These are phyloP conservation scores for Pempheris klunzingeri DNA, from an alignment of 2,797 vertebrate species.

Conservation along the genomic window DNA sequence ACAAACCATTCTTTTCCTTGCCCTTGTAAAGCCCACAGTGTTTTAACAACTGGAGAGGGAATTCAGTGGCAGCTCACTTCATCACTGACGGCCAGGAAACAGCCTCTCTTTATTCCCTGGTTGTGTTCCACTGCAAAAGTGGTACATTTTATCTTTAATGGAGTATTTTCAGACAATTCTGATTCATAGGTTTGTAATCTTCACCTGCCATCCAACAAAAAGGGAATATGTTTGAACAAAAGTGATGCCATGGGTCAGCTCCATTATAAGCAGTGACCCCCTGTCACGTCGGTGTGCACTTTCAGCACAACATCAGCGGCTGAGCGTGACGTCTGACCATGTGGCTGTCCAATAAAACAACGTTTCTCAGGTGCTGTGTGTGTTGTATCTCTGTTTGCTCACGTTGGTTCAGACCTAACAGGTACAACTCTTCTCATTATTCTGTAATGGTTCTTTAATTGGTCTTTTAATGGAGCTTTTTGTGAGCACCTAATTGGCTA, in stretches of 20 bases:
- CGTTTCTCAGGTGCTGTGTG: conserved; percentile 14
- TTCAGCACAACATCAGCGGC: conserved; percentile 25
- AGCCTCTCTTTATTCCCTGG: conserved; percentile 23
- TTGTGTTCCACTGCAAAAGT: conserved; percentile 13
- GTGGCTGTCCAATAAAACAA: conserved; percentile 15
- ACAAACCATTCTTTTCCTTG: conserved; percentile 15
- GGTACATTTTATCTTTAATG: conserved; percentile 4
- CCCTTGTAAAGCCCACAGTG: conserved; percentile 42
- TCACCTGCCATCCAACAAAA: background rate
- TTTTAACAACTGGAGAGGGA: conserved; percentile 54
- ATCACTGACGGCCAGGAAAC: conserved; percentile 44
- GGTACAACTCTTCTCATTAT: conserved; percentile 61
- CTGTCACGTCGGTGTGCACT: conserved; percentile 12
- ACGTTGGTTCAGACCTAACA: conserved; percentile 49
- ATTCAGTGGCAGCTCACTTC: conserved; percentile 55
- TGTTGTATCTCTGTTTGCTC: conserved; percentile 39
- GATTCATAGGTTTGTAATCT: background rate
- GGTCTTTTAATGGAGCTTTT: conserved; percentile 65
- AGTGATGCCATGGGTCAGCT: background rate
- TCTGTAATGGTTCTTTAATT: conserved; percentile 75
- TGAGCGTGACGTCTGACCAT: conserved; percentile 11
- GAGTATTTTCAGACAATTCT: background rate
- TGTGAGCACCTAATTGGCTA: conserved; percentile 71
- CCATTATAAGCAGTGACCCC: background rate
- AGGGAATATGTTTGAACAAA: background rate